Evolutionary conservation across 2,113 vertebrate species (phyloP), one percentile per base, ranked within the genome.

Genomic region (Sceloporus undulatus): DNA sequence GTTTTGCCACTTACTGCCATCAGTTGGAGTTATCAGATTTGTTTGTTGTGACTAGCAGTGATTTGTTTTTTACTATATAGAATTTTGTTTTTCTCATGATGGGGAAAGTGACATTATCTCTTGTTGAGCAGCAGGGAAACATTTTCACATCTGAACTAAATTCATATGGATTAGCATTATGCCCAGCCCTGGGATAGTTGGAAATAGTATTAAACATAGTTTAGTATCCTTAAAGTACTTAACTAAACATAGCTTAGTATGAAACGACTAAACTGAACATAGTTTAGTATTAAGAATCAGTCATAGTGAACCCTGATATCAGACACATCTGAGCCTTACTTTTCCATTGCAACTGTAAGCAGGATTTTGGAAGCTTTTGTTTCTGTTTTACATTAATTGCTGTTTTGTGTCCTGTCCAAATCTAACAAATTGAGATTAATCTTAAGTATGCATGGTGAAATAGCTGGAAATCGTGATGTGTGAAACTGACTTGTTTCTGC

Each of bases 1-100:
- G 25, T 21, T 71, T 27, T 34, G 87, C 92, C 4, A 0, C 74
- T 68, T 90, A 90, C 65, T 90, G 70, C 90, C 89, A 94, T 87
- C 75, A 93, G 91, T 84, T 93, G 90, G 91, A 93, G 95, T 88
- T 87, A 89, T 79, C 71, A 84, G 82, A 84, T 83, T 86, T 83
- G 40, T 70, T 84, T 84, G 1, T 23, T 86, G 56, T 0, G 42
- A 34, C 5, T 81, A n/a, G 10, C 14, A 38, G 11, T 34, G 4
- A 19, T 21, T 5, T 29, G 14, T 40, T 29, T 21, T 40, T 70
- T 77, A 18, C 2, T 66, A 11, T 2, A 78, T 38, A 8, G 38
- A 71, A 19, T 6, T 34, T 62, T 90, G 9, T 0, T 81, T 9
- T 77, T 42, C 25, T 89, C 11, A 5, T 84, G 59, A 42, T 56